phyloP scores from a whole-genome alignment of 2,113 vertebrate species.

The Martes martes region DNA sequence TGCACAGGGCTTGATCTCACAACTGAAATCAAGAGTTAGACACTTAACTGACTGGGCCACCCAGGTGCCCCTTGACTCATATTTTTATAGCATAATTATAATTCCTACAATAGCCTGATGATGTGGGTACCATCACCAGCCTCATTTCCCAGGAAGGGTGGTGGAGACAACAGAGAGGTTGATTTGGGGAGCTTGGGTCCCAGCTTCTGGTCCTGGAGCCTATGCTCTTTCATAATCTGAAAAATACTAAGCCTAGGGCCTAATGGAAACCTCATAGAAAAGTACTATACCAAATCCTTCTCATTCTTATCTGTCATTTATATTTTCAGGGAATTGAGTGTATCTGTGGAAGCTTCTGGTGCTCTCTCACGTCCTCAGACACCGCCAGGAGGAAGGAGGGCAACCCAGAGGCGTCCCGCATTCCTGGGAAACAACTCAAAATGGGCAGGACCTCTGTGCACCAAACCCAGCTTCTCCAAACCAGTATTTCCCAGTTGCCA shows the following conservation, averaged over 20 bases:
- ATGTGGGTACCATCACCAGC: neutral
- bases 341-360: neutral
- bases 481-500: neutral
- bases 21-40: neutral
- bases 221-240: neutral
- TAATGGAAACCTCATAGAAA: neutral
- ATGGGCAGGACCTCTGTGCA: neutral
- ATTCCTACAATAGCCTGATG: neutral
- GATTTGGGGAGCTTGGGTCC: neutral
- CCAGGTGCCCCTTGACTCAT: neutral
- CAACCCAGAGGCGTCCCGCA: neutral
- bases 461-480: constrained; percentile 5
- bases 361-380: neutral
- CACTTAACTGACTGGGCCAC: neutral
- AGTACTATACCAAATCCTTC: neutral
- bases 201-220: neutral
- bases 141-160: neutral
- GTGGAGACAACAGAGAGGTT: neutral
- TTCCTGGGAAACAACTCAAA: constrained; percentile 32
- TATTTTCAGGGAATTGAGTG: neutral
- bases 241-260: neutral
- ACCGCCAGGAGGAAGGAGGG: neutral
- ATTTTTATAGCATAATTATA: neutral
- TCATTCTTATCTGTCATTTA: neutral
- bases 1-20: neutral